Base-by-base conservation (phyloP, 1,140 invertebrate species). In the Trichonephila clavipes region DNA sequence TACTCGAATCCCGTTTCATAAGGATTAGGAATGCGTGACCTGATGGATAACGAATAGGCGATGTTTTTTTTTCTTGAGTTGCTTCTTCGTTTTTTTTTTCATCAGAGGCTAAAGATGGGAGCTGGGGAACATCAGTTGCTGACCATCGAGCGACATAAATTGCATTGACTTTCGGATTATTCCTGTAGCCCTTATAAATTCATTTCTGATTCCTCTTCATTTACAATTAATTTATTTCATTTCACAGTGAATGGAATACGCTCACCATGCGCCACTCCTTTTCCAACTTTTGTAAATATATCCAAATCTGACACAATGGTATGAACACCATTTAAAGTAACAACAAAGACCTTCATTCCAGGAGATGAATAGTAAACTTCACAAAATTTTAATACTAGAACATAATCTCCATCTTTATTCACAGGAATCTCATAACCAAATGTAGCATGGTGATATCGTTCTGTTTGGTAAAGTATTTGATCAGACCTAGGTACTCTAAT, bases 111-210 rank as follows among this genome's bases (percentile, higher is more conserved):
- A 94, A 12, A 58, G 94, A 44, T 77, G 94, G 58, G 16, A 95
- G 77, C 40, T 98, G 97, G 24, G 98, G 98, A 62, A 99, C 97
- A 96, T 99, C 97, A 95, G 98, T 97, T 88, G 98, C 94, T 94
- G 96, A 97, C 91, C 98, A 98, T 96, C 98, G 98, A 95, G 99
- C 97, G 14, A 99, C 97, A 96, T 97, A 98, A 95, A 99, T 97
- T 14, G 98, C 99, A 97, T 99, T 99, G 58, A 99, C 98, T 96
- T 99, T 99, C 18, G 99, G 99, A 96, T 99, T 99, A 96, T 99
- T 98, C 96, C 98, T 96, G 94, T 98, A 98, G 21, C 98, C 98
- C 97, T 98, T 24, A 95, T 94, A 90, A 95, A 95, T 72, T 96
- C 96, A 18, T 96, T 95, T 94, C 95, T 95, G 28, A 98, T 95